Evolutionary conservation across 2,888 invertebrate species (phyloP).

Genomic region (Leptarthrus brevirostris): DNA sequence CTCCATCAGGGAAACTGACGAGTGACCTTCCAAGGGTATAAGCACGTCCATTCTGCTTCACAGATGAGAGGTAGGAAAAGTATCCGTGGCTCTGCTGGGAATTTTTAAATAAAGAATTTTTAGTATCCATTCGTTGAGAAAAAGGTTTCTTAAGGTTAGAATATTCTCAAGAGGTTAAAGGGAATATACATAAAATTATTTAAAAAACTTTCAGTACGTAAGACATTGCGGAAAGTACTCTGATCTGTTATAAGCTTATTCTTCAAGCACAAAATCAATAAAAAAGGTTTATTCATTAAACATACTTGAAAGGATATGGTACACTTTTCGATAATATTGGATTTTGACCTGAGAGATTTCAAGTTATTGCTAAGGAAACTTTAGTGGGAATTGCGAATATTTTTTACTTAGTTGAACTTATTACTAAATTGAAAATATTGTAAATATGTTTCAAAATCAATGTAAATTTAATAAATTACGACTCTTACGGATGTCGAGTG

Average conservation of each 20-base stretch:
- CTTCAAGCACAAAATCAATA: not conserved
- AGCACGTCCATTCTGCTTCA: not conserved
- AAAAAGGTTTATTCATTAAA: not conserved
- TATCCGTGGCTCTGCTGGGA: not conserved
- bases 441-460: too few relatives aligned
- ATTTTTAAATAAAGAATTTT: conserved; percentile 24
- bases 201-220: not conserved
- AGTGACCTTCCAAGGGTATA: conserved; percentile 34
- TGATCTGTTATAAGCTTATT: not conserved
- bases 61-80: conserved; percentile 27
- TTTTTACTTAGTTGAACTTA: too few relatives aligned
- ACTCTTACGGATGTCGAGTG: too few relatives aligned
- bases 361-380: too few relatives aligned
- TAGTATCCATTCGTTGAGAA: not conserved
- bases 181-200: not conserved
- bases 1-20: conserved; percentile 21
- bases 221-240: not conserved
- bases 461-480: too few relatives aligned
- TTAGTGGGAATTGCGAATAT: too few relatives aligned
- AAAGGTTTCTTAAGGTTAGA: not conserved
- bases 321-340: too few relatives aligned
- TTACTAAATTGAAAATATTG: too few relatives aligned
- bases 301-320: too few relatives aligned
- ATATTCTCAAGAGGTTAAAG: not conserved
- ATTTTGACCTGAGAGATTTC: too few relatives aligned